These are phyloP conservation scores for Dipus sagitta DNA, from an alignment of 2,797 vertebrate species.

Conservation along the genomic window DNA sequence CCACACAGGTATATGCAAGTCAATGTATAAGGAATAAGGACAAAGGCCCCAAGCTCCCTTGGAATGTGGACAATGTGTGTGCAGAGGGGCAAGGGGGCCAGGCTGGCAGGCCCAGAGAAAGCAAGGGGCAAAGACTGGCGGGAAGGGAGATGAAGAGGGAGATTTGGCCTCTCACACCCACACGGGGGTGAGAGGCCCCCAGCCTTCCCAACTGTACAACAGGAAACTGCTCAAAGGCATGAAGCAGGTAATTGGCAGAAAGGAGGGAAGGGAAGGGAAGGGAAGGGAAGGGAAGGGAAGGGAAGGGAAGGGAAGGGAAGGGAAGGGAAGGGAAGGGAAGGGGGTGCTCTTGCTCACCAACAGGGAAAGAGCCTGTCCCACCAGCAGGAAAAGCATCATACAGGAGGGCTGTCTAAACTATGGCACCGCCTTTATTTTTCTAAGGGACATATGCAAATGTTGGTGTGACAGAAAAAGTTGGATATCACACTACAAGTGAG, in stretches of 20 bases:
- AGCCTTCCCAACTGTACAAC: not conserved
- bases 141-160: not conserved
- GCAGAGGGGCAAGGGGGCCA: not conserved
- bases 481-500: not conserved
- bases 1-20: not conserved
- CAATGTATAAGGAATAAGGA: accelerated
- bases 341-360: not conserved
- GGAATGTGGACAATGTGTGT: accelerated
- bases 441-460: not conserved
- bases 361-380: not conserved
- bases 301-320: no score
- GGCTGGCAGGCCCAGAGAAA: not conserved
- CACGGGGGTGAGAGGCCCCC: accelerated
- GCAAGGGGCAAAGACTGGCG: accelerated
- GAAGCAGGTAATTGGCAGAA: not conserved
- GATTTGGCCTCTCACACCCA: not conserved
- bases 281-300: no score
- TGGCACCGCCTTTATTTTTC: not conserved
- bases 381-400: not conserved
- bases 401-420: not conserved
- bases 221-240: not conserved
- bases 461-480: not conserved
- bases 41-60: not conserved
- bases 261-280: no score
- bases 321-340: no score